phyloP scores from a whole-genome alignment of 2,113 vertebrate species.

The Saccopteryx bilineata region DNA sequence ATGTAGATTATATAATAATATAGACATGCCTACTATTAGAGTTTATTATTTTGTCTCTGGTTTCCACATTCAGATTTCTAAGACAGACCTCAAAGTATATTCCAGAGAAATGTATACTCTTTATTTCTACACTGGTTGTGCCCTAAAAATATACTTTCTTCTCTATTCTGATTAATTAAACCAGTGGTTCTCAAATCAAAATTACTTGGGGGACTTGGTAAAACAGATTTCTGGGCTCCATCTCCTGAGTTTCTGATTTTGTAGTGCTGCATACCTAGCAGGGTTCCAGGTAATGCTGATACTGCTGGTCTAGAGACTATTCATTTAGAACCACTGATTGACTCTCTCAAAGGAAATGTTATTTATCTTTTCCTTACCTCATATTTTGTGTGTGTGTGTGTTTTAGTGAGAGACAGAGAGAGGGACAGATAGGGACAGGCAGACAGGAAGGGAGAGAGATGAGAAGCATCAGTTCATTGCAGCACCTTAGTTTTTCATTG shows the following conservation, averaged over 20 bases:
- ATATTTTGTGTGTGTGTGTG: not conserved
- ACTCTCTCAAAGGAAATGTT: not conserved
- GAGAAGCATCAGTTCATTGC: too few relatives aligned
- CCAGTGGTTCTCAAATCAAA: not conserved
- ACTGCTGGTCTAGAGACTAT: not conserved
- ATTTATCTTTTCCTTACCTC: constrained; percentile 11
- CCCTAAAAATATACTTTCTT: constrained; percentile 3
- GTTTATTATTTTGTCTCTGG: constrained; percentile 35
- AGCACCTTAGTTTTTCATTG: too few relatives aligned
- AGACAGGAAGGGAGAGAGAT: too few relatives aligned
- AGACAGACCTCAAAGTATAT: not conserved
- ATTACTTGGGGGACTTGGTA: not conserved
- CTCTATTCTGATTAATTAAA: not conserved
- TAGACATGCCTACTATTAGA: not conserved
- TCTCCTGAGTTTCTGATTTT: not conserved
- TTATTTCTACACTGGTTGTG: not conserved
- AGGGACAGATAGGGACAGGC: too few relatives aligned
- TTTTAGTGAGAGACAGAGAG: too few relatives aligned
- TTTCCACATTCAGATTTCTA: constrained; percentile 2
- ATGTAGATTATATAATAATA: not conserved
- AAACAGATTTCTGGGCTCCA: not conserved
- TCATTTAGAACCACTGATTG: not conserved
- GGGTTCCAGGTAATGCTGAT: not conserved
- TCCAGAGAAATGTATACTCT: not conserved
- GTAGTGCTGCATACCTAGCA: not conserved